Percentiles rank a stretch among this genome's conserved stretches.
These are phyloP conservation scores for Diorhabda carinulata DNA, from an alignment of 1,140 invertebrate species.

Conservation along the genomic window DNA sequence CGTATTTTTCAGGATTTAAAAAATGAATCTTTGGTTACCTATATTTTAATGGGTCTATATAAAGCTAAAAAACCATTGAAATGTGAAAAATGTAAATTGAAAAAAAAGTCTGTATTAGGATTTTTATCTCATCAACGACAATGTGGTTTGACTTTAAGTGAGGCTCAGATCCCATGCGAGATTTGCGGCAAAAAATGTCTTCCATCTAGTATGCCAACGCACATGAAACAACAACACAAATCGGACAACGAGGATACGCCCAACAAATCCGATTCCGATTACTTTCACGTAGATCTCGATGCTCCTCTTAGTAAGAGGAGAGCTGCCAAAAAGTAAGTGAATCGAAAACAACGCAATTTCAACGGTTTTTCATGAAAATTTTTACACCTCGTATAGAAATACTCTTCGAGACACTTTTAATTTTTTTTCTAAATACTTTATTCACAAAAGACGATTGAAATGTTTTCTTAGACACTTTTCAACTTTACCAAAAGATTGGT, in stretches of 20 bases:
- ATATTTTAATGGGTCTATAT: conserved; percentile 35
- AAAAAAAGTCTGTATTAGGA: conserved; percentile 56
- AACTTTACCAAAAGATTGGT: too few relatives aligned
- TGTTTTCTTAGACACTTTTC: too few relatives aligned
- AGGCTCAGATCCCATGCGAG: conserved; percentile 52
- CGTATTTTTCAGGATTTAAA: conserved; percentile 33
- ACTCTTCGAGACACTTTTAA: too few relatives aligned
- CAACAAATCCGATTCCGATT: neutral
- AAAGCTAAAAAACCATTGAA: conserved; percentile 47
- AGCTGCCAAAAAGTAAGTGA: conserved; percentile 34
- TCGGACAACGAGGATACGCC: neutral
- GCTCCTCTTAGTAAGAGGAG: conserved; percentile 28
- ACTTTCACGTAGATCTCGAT: conserved; percentile 11
- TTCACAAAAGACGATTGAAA: too few relatives aligned
- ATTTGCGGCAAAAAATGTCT: conserved; percentile 55
- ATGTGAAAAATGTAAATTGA: conserved; percentile 56
- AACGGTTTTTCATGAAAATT: too few relatives aligned
- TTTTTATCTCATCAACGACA: conserved; percentile 60
- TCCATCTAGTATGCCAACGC: conserved; percentile 52
- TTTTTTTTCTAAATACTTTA: too few relatives aligned
- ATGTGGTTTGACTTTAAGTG: conserved; percentile 57
- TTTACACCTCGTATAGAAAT: too few relatives aligned
- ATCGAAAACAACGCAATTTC: too few relatives aligned
- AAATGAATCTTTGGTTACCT: conserved; percentile 33
- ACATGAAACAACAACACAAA: conserved; percentile 27